Percentiles rank a stretch among this genome's conserved stretches.
Conservation (phyloP, 2,888 invertebrate species). For the Campoplex capitator region DNA sequence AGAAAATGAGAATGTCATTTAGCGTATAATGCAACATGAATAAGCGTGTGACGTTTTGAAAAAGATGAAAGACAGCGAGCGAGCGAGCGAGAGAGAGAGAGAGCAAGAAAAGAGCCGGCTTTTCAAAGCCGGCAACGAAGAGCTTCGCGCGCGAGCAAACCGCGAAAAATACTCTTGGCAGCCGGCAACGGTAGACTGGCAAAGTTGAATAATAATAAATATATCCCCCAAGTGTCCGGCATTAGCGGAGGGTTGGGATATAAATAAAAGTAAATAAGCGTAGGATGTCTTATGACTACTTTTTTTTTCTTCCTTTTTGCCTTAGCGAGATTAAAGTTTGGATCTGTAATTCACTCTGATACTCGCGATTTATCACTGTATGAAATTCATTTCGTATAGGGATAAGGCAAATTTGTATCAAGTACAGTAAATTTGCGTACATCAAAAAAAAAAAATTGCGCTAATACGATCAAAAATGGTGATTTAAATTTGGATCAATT, state of each 20-base stretch:
- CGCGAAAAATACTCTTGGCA: constrained; percentile 81
- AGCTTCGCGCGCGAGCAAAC: constrained; percentile 34
- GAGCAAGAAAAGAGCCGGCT: constrained; percentile 24
- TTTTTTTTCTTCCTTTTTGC: constrained; percentile 39
- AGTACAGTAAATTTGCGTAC: not conserved
- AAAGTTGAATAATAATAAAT: constrained; percentile 66
- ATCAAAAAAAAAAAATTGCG: not conserved
- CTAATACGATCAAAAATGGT: not conserved
- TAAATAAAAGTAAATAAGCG: constrained; percentile 67
- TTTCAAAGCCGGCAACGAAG: constrained; percentile 45
- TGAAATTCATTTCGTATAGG: not conserved
- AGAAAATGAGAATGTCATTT: constrained; percentile 24
- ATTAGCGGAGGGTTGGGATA: constrained; percentile 59
- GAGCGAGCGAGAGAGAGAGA: not conserved
- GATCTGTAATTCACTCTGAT: constrained; percentile 19
- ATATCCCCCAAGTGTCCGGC: constrained; percentile 64
- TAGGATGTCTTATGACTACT: constrained; percentile 46
- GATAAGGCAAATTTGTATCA: not conserved
- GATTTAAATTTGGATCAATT: not conserved
- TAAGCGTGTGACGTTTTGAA: constrained; percentile 10
- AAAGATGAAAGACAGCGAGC: constrained; percentile 1
- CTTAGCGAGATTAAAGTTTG: constrained; percentile 29
- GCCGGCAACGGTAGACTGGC: constrained; percentile 78
- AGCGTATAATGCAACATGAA: constrained; percentile 39
- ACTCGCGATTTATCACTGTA: constrained; percentile 18